Percentiles rank a stretch among this genome's conserved stretches.
These are phyloP conservation scores for Xenopus petersii DNA, from an alignment of 2,797 vertebrate species.

Conservation along the genomic window DNA sequence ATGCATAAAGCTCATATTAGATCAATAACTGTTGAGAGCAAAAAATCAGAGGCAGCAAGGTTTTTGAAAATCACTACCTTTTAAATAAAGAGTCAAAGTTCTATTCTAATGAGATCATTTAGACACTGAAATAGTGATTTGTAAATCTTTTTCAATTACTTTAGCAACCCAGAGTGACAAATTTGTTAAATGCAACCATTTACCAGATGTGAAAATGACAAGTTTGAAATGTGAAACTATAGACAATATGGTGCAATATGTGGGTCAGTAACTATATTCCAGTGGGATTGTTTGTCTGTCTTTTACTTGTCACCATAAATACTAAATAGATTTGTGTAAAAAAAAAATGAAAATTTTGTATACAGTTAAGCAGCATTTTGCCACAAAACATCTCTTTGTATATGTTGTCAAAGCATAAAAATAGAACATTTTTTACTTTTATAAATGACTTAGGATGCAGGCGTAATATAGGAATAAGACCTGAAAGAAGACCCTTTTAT, in stretches of 20 bases:
- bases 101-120: slow-evolving; percentile 36
- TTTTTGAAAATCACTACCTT: not conserved
- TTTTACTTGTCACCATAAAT: slow-evolving; percentile 58
- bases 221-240: slow-evolving; percentile 60
- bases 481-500: too few relatives aligned
- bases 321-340: slow-evolving; percentile 65
- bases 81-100: slow-evolving; percentile 10
- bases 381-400: too few relatives aligned
- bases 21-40: too few relatives aligned
- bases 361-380: not conserved
- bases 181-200: slow-evolving; percentile 30
- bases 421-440: too few relatives aligned
- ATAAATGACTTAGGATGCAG: too few relatives aligned
- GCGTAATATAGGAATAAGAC: too few relatives aligned
- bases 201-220: slow-evolving; percentile 50
- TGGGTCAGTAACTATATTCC: slow-evolving; percentile 74
- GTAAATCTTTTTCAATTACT: slow-evolving; percentile 53
- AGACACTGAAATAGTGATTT: slow-evolving; percentile 30
- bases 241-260: slow-evolving; percentile 61
- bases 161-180: slow-evolving; percentile 51
- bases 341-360: not conserved
- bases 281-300: slow-evolving; percentile 72
- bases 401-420: too few relatives aligned
- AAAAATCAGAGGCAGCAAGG: too few relatives aligned
- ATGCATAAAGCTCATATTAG: too few relatives aligned